Conservation (phyloP, 2,888 invertebrate species). For the Lamellibrachia columna region DNA sequence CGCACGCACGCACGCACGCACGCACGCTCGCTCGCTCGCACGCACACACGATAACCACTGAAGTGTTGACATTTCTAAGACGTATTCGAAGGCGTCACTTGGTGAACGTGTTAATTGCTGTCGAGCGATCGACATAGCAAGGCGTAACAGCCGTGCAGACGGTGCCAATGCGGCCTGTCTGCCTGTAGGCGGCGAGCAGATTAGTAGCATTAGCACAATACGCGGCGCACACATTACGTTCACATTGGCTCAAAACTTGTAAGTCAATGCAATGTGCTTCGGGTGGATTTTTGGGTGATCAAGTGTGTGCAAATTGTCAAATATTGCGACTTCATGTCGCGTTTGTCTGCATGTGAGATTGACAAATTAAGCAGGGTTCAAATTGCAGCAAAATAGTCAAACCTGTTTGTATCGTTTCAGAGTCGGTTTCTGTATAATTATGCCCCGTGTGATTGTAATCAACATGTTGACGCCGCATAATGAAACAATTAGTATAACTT, state of each 20-base stretch:
- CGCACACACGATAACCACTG: background rate
- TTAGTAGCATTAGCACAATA: background rate
- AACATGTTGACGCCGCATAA: no score
- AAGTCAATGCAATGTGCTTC: background rate
- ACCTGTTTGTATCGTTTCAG: no score
- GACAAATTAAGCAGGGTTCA: background rate
- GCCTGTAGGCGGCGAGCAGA: background rate
- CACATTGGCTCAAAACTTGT: background rate
- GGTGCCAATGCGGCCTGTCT: background rate
- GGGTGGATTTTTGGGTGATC: background rate
- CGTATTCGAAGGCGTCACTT: background rate
- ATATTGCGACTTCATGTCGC: background rate
- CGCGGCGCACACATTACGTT: background rate
- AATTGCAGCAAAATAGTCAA: background rate
- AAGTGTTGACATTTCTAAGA: background rate
- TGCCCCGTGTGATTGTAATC: no score
- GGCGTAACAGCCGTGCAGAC: background rate
- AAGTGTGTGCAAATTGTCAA: background rate
- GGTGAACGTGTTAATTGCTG: background rate
- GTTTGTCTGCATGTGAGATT: background rate
- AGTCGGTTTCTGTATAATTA: no score
- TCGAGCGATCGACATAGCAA: background rate
- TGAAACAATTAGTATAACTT: no score
- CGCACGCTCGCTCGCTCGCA: no score
- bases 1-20: background rate